Evolutionary conservation across 2,797 vertebrate genomes (phyloP).

Genomic region (Rhynchonycteris naso): DNA sequence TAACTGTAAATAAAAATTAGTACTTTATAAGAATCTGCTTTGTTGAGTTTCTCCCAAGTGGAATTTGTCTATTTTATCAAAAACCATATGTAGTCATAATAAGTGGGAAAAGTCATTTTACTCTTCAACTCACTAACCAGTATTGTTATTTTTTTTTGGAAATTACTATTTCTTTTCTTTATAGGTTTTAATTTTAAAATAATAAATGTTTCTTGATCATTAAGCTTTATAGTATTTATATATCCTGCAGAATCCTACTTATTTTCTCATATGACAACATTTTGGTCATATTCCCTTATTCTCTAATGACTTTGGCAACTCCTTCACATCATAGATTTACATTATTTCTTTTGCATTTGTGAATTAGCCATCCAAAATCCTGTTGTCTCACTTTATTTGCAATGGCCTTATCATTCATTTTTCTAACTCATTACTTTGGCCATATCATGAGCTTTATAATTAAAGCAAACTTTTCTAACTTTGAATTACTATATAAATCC

Average conservation of each 20-base stretch:
- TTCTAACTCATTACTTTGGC: neutral
- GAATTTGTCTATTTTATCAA: conserved; percentile 13
- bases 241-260: neutral
- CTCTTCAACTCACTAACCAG: neutral
- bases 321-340: neutral
- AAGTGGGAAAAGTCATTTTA: neutral
- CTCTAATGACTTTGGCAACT: neutral
- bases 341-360: neutral
- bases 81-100: neutral
- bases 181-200: neutral
- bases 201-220: neutral
- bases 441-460: neutral
- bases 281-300: neutral
- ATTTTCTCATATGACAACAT: neutral
- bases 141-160: neutral
- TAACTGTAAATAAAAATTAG: neutral
- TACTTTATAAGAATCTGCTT: neutral
- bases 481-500: neutral
- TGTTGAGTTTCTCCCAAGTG: neutral
- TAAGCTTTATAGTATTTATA: neutral
- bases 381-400: neutral
- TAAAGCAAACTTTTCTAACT: neutral
- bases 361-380: neutral
- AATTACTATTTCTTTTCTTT: neutral
- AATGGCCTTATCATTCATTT: neutral